Percentiles rank a stretch among this genome's conserved stretches.
These are phyloP conservation scores for Esox niger DNA, from an alignment of 2,113 vertebrate genomes.

Conservation along the genomic window DNA sequence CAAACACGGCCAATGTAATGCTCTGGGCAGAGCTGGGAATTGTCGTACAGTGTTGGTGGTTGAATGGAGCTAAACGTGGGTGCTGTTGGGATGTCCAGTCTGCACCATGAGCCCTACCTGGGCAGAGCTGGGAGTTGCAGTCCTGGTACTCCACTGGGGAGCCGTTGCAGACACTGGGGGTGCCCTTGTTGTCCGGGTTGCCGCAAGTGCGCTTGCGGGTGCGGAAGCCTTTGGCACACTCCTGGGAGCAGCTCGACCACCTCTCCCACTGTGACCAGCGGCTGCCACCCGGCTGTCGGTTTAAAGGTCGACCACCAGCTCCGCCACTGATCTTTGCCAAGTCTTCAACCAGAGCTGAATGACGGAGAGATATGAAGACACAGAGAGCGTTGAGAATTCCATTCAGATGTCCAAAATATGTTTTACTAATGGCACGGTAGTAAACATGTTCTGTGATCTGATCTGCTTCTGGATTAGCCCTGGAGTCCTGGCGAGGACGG, in stretches of 20 bases:
- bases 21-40: neutral
- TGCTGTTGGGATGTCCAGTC: no score
- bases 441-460: no score
- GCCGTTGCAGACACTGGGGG: slow-evolving; percentile 46
- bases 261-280: slow-evolving; percentile 87
- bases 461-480: no score
- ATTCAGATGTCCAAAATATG: no score
- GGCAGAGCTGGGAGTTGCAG: slow-evolving; percentile 83
- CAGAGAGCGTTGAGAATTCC: no score
- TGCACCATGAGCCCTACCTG: slow-evolving; percentile 72
- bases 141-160: slow-evolving; percentile 85
- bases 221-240: slow-evolving; percentile 85
- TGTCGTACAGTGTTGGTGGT: no score
- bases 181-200: slow-evolving; percentile 55
- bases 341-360: slow-evolving; percentile 86
- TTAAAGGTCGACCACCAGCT: slow-evolving; percentile 43
- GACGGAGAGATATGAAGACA: neutral
- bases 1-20: no score
- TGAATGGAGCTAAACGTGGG: no score
- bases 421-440: no score
- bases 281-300: slow-evolving; percentile 77
- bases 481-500: no score
- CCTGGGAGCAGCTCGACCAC: slow-evolving; percentile 91
- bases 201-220: slow-evolving; percentile 68
- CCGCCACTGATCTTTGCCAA: slow-evolving; percentile 70